Evolutionary conservation across 2,113 vertebrate genomes (phyloP).

Genomic region (Marcusenius ussheri): DNA sequence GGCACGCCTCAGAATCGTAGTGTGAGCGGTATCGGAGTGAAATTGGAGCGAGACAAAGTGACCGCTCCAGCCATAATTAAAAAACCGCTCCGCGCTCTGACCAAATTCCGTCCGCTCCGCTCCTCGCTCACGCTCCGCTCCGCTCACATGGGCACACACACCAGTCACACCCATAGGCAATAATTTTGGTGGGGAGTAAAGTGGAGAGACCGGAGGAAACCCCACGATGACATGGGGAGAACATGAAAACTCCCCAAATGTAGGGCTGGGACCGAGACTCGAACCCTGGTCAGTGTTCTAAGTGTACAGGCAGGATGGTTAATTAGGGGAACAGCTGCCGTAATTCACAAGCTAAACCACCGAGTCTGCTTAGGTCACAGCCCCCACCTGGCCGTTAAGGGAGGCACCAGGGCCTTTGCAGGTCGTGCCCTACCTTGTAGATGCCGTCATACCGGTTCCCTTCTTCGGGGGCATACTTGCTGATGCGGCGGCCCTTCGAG

Average conservation of each 20-base stretch:
- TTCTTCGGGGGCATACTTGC: slow-evolving; percentile 97
- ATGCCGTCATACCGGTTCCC: slow-evolving; percentile 98
- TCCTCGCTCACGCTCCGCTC: no score
- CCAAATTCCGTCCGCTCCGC: no score
- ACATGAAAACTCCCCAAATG: background rate
- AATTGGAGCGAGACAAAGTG: no score
- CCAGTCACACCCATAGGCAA: background rate
- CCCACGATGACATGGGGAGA: background rate
- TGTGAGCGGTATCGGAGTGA: no score
- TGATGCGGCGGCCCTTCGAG: slow-evolving; percentile 92
- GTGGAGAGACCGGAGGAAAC: background rate
- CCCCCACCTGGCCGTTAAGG: background rate
- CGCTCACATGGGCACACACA: background rate
- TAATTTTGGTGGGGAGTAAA: background rate
- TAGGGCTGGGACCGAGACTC: background rate
- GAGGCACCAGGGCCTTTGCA: background rate
- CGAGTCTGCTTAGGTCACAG: background rate
- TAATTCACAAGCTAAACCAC: background rate
- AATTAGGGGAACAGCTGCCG: background rate
- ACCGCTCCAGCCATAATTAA: no score
- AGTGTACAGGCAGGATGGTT: background rate
- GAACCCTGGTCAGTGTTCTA: background rate
- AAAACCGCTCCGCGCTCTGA: no score
- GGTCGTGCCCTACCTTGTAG: slow-evolving; percentile 76
- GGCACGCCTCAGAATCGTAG: no score